Conservation (phyloP, 2,888 invertebrate species). For the Bruchidius siliquastri region DNA sequence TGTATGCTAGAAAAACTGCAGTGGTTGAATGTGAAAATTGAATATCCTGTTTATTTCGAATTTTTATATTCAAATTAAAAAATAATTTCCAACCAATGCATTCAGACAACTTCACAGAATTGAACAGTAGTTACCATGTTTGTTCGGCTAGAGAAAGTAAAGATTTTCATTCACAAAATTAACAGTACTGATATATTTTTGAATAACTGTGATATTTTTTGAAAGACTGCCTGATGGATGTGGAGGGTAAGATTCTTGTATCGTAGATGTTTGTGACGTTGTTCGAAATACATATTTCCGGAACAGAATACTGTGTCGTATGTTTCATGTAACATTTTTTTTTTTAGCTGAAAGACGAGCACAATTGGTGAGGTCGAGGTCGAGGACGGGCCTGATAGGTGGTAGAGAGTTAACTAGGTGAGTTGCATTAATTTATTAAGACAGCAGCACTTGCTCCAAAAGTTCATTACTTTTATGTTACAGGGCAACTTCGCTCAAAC, state of each 20-base stretch:
- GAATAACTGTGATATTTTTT: neutral
- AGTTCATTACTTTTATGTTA: constrained; percentile 12
- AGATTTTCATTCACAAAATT: no score
- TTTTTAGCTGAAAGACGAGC: constrained; percentile 82
- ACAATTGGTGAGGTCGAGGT: constrained; percentile 82
- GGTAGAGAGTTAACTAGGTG: constrained; percentile 67
- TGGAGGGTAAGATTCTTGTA: constrained; percentile 16
- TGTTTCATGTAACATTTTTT: constrained; percentile 17
- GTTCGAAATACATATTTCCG: neutral
- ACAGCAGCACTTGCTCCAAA: no score
- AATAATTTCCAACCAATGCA: no score
- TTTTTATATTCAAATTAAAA: no score
- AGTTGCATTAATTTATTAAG: constrained; percentile 31
- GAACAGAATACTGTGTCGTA: neutral
- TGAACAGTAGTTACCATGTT: no score
- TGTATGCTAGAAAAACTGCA: no score
- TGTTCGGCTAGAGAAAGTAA: no score
- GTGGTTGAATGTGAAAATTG: no score
- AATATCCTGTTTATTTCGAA: no score
- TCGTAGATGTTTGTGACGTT: neutral
- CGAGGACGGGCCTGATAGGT: constrained; percentile 71
- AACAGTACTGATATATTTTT: neutral
- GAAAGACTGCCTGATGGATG: constrained; percentile 19
- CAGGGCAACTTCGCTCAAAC: constrained; percentile 24
- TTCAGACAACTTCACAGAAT: no score